These are phyloP conservation scores for Struthio camelus DNA, from an alignment of 2,113 vertebrate genomes.

Conservation along the genomic window DNA sequence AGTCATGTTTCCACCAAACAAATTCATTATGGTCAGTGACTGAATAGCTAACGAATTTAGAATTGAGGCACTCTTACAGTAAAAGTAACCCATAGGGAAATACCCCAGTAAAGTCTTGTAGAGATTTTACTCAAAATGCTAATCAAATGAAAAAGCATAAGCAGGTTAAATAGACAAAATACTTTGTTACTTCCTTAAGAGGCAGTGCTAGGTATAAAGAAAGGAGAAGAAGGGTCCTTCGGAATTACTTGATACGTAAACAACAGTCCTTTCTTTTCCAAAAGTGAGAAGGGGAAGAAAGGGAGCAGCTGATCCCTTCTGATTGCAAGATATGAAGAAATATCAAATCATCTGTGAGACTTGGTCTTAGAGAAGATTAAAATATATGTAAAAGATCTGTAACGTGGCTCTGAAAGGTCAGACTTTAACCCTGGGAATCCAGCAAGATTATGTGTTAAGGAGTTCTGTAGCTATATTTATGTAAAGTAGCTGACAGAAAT, in stretches of 20 bases:
- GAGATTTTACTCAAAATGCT: slow-evolving; percentile 7
- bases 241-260: background rate
- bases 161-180: background rate
- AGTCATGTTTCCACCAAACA: slow-evolving; percentile 28
- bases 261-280: background rate
- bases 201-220: background rate
- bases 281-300: background rate
- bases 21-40: slow-evolving; percentile 22
- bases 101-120: background rate
- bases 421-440: background rate
- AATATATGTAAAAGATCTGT: background rate
- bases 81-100: background rate
- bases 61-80: background rate
- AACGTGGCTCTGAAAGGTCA: background rate
- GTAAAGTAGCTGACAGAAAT: background rate
- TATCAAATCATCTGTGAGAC: background rate
- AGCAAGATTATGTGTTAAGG: background rate
- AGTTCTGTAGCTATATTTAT: background rate
- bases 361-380: background rate
- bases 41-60: slow-evolving; percentile 34
- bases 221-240: background rate
- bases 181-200: background rate
- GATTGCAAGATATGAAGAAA: background rate
- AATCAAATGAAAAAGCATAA: background rate
- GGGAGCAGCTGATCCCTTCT: background rate